Base-by-base conservation (phyloP, 2,888 invertebrate genomes). In the Resseliella maxima region DNA sequence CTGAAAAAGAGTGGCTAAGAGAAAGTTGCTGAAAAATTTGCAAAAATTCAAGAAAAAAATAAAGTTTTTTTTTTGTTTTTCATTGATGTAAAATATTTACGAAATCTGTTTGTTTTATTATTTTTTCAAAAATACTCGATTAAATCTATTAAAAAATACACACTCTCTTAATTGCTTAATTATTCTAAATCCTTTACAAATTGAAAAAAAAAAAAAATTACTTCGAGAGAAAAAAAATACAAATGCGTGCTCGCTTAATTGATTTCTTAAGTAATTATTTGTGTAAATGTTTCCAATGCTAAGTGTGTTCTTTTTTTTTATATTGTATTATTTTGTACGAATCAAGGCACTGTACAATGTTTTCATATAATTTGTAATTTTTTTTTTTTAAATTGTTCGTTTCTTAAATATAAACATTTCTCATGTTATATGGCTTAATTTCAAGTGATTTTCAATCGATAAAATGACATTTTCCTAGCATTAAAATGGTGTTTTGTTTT, bases 261-360 rank as follows among this genome's bases (percentile, higher is more conserved):
- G 18, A 50, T 15, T 50, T 6, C 72, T 72, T 72, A 72, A 21
- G 5, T 0, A 31, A 35, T 15, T 72, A 72, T 35, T 38, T 41
- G 41, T 83, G 83, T 38, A 83, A 83, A 83, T 83, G 21, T n/a
- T 72, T 72, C 36, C 72, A n/a, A n/a, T n/a, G n/a, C n/a, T n/a
- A n/a, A n/a, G n/a, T n/a, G n/a, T n/a, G n/a, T n/a, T n/a, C n/a
- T 3, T 54, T 41, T 41, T 41, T 41, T 41, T 41, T 41, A 8
- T 12, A 41, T 5, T 41, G 5, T 2, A 72, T 31, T 72, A 1
- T 36, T 83, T 83, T 83, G 83, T 83, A 83, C 83, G 83, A 83
- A 21, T 38, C 83, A 83, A 83, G 83, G 83, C 83, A 83, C 83
- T 83, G 36, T 83, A 36, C 21, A 83, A 41, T 41, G n/a, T n/a